These are phyloP conservation scores for Pocillopora verrucosa DNA, from an alignment of 64 coral and sea anemone species.

Conservation along the genomic window DNA sequence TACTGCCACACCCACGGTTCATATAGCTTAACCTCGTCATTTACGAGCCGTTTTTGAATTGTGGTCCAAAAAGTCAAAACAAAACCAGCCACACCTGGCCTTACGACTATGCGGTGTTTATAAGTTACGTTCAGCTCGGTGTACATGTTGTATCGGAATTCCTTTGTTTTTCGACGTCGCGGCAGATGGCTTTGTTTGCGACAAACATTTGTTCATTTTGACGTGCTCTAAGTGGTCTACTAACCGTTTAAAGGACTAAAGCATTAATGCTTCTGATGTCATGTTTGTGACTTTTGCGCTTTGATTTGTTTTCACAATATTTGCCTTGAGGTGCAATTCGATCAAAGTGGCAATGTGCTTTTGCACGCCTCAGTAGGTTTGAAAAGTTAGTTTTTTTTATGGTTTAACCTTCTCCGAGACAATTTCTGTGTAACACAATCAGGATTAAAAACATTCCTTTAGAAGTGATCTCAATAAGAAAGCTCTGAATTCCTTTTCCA, in stretches of 20 bases:
- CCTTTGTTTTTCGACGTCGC: neutral
- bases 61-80: neutral
- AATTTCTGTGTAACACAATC: slow-evolving; percentile 10
- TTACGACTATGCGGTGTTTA: neutral
- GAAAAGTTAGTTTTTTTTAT: neutral
- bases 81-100: neutral
- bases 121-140: neutral
- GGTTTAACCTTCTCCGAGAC: neutral
- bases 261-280: neutral
- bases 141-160: slow-evolving; percentile 32
- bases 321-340: neutral
- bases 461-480: neutral
- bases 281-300: neutral
- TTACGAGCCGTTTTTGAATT: neutral
- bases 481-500: neutral
- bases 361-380: slow-evolving; percentile 3
- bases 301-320: neutral
- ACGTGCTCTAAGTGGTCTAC: neutral
- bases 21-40: too few species aligned
- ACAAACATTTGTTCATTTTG: slow-evolving; percentile 20
- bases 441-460: neutral
- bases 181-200: neutral
- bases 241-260: slow-evolving; percentile 2
- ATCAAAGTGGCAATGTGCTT: neutral
- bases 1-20: too few species aligned